phyloP scores from a whole-genome alignment of 2,113 vertebrate genomes.

The Formicarius rufipectus region DNA sequence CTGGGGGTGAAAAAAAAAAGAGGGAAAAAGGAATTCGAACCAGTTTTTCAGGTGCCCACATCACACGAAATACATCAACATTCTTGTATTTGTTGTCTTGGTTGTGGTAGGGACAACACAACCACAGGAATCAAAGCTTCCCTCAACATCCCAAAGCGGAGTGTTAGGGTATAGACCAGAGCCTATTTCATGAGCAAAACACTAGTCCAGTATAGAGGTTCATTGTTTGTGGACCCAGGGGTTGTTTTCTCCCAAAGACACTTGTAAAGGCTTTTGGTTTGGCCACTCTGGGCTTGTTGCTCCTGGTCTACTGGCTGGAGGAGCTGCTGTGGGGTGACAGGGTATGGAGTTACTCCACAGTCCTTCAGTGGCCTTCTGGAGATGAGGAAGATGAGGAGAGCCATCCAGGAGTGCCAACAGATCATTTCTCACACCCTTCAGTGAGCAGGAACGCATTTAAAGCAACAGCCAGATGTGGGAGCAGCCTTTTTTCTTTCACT shows the following conservation, averaged over 20 bases:
- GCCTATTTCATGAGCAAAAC: neutral
- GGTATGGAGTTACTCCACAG: neutral
- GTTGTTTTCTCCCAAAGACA: neutral
- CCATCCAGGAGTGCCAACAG: neutral
- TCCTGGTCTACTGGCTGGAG: neutral
- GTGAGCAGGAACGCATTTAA: neutral
- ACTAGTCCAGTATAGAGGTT: neutral
- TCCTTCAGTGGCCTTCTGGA: neutral
- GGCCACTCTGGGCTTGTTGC: neutral
- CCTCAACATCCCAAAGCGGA: neutral
- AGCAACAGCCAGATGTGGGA: neutral
- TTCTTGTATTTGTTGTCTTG: neutral
- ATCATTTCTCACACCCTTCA: neutral
- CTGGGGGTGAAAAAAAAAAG: neutral
- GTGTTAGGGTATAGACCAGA: neutral
- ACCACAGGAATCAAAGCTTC: constrained; percentile 12
- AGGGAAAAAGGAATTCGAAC: neutral
- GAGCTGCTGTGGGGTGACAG: neutral
- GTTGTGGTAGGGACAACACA: neutral
- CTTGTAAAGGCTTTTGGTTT: neutral
- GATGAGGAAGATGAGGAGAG: neutral
- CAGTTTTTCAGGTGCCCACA: constrained; percentile 17
- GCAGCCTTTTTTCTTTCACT: neutral
- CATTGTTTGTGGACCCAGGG: neutral
- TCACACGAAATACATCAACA: neutral